Evolutionary conservation across 2,888 invertebrate genomes (phyloP), one percentile per base, ranked within the genome.

Genomic region (Melangyna quadrimaculata): DNA sequence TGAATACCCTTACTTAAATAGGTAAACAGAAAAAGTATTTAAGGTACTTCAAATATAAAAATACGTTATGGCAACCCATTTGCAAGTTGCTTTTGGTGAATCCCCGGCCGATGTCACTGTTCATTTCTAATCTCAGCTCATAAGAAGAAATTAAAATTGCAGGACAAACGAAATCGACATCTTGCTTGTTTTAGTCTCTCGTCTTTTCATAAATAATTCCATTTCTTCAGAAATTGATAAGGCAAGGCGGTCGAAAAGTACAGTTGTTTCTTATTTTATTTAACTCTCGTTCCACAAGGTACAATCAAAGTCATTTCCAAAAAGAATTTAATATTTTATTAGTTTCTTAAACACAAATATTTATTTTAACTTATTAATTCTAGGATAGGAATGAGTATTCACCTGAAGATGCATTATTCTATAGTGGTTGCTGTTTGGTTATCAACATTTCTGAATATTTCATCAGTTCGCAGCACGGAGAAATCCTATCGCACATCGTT

Each of bases 401-500:
- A 17, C 35, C 22, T 43, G 29, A 29, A 2, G 7, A 48, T 73
- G 32, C 14, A 48, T 45, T 37, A 65, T 12, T 45, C 40, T 10
- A 9, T 19, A 10, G 35, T 37, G 45, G 45, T 27, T 3, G 19
- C 19, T 17, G 37, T 43, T 37, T 57, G 65, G 12, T 10, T 80
- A 9, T 37, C 69, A 10, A n/a, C 70, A 12, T 19, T 37, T 19
- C 19, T 80, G 3, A 55, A 77, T 14, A 27, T 63, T 6, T 22
- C 55, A 59, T 51, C 14, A 10, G 40, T 37, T n/a, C 6, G 45
- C 1, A 0, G 14, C 32, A 57, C 43, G 29, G 70, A 80, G 19
- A 73, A 81, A n/a, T 1, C 88, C 1, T 89, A 90, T 75, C 89
- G 88, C 4, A 87, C 82, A 22, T 90, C 90, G 73, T 92, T 92